Percentiles rank a stretch among this genome's conserved stretches.
Conservation (phyloP, 1,140 invertebrate genomes). For the Theocolax elegans region DNA sequence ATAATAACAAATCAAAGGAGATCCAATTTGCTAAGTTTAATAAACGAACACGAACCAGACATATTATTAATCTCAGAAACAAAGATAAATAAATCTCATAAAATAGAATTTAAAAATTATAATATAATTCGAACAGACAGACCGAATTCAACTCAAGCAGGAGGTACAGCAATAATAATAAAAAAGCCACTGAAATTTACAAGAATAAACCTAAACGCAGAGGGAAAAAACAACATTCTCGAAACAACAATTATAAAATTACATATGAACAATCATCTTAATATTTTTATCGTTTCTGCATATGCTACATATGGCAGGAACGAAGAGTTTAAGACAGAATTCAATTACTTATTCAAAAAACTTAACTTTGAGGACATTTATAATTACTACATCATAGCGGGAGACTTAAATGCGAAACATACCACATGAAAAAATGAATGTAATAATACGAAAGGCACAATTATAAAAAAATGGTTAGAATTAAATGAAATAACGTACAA, state of each 20-base stretch:
- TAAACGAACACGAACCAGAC: slow-evolving; percentile 36
- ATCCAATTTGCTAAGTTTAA: slow-evolving; percentile 11
- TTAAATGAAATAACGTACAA: background rate
- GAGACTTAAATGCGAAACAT: slow-evolving; percentile 24
- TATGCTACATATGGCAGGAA: background rate
- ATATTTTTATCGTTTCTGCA: background rate
- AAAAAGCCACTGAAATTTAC: slow-evolving; percentile 34
- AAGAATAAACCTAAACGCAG: background rate
- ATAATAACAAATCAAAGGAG: slow-evolving; percentile 38
- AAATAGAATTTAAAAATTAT: slow-evolving; percentile 39
- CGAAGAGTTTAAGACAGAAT: slow-evolving; percentile 9
- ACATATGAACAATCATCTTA: background rate
- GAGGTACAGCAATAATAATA: slow-evolving; percentile 42
- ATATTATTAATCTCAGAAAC: slow-evolving; percentile 42
- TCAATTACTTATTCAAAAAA: background rate
- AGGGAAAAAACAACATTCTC: background rate
- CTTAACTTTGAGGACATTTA: background rate
- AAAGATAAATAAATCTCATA: slow-evolving; percentile 37
- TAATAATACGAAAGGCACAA: background rate
- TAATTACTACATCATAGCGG: slow-evolving; percentile 15
- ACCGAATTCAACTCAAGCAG: slow-evolving; percentile 22
- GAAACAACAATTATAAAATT: background rate
- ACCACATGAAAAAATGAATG: background rate
- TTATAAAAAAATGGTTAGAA: slow-evolving; percentile 1
- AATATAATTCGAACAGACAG: slow-evolving; percentile 33